These are phyloP conservation scores for Seriola aureovittata DNA, from an alignment of 2,113 vertebrate genomes.

Conservation along the genomic window DNA sequence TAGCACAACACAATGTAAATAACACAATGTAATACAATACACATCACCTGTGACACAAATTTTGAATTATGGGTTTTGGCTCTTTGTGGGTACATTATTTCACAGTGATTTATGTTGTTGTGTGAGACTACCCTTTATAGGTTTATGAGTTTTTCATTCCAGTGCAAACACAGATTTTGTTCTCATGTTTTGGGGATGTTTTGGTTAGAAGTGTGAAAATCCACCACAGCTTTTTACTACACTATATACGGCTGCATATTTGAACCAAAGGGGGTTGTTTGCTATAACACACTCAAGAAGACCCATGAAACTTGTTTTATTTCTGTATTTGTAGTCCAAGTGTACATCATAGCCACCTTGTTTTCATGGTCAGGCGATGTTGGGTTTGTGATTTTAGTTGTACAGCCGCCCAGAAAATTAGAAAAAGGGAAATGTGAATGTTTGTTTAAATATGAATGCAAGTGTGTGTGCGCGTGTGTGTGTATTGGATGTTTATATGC, in stretches of 20 bases:
- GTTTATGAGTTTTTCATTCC: slow-evolving; percentile 31
- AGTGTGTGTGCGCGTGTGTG: too few species aligned
- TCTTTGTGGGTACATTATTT: slow-evolving; percentile 41
- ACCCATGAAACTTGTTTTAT: not conserved
- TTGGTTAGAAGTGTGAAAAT: slow-evolving; percentile 31
- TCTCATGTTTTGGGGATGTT: slow-evolving; percentile 3
- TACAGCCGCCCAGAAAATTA: not conserved
- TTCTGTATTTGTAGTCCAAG: not conserved
- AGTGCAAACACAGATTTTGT: slow-evolving; percentile 42
- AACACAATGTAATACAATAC: slow-evolving; percentile 38
- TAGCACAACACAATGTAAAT: slow-evolving; percentile 33
- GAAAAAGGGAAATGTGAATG: not conserved
- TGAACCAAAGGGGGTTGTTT: slow-evolving; percentile 28
- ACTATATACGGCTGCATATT: not conserved
- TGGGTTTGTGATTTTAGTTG: not conserved
- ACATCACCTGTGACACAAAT: slow-evolving; percentile 15
- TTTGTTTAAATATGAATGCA: slow-evolving; percentile 4
- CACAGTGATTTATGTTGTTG: slow-evolving; percentile 44
- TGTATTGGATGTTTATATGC: slow-evolving; percentile 10
- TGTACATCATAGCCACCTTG: not conserved
- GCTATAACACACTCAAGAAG: slow-evolving; percentile 1
- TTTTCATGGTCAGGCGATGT: slow-evolving; percentile 7
- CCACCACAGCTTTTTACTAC: not conserved
- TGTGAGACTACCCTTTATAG: slow-evolving; percentile 13
- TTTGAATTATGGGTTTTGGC: slow-evolving; percentile 21